Percentiles rank a stretch among this genome's conserved stretches.
Evolutionary conservation across 1,140 invertebrate species (phyloP).

Genomic region (Rhyacophila brunnea): DNA sequence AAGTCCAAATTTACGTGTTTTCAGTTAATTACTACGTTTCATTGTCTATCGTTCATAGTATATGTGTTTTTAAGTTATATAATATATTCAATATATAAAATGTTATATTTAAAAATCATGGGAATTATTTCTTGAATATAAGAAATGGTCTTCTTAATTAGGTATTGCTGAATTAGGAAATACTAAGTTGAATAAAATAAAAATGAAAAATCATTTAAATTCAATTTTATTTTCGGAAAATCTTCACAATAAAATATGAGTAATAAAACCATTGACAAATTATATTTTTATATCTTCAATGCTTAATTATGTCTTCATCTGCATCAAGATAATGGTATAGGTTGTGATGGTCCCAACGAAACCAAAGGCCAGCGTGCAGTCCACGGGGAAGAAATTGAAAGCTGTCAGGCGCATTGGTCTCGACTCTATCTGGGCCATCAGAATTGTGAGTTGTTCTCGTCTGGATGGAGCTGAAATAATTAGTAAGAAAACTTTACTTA

Average conservation of each 20-base stretch:
- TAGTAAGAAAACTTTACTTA: background rate
- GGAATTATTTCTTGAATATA: too few species aligned
- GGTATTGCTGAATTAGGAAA: too few species aligned
- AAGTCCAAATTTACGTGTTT: too few species aligned
- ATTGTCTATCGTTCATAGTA: too few species aligned
- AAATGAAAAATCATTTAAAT: background rate
- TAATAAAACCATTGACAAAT: background rate
- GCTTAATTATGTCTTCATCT: constrained; percentile 1
- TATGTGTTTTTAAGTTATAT: too few species aligned
- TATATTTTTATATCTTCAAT: background rate
- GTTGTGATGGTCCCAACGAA: constrained; percentile 3
- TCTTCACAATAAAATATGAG: background rate
- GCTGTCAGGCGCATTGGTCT: constrained; percentile 5
- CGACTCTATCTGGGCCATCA: background rate
- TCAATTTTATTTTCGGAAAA: background rate
- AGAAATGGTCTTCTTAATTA: too few species aligned
- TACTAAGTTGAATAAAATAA: too few species aligned
- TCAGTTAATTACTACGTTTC: too few species aligned
- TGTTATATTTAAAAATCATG: too few species aligned
- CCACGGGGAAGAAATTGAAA: constrained; percentile 10
- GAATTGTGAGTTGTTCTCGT: constrained; percentile 2
- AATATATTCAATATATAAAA: too few species aligned
- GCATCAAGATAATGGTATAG: constrained; percentile 7
- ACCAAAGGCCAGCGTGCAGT: constrained; percentile 7
- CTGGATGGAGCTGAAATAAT: background rate